A percentile compares a stretch with the other conserved stretches of the same genome.
Conservation (phyloP, 2,888 invertebrate species). For the Tribolium freemani region DNA sequence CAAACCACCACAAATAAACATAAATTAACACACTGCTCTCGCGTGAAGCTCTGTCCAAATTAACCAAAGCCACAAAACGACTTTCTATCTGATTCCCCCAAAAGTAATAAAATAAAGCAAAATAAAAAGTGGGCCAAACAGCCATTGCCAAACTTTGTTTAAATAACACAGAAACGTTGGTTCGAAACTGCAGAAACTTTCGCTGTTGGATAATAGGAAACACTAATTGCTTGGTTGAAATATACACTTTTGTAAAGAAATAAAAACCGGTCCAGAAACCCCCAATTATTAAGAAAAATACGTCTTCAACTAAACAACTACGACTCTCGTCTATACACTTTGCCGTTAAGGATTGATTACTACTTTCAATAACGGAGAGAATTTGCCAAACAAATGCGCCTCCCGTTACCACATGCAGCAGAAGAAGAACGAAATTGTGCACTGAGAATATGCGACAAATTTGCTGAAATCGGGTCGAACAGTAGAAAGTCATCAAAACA, state of each 20-base stretch:
- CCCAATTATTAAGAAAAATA: constrained; percentile 77
- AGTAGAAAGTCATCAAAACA: constrained; percentile 73
- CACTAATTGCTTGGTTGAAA: constrained; percentile 72
- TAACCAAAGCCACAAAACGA: constrained; percentile 71
- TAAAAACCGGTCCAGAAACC: constrained; percentile 79
- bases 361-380: constrained; percentile 75
- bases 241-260: constrained; percentile 73
- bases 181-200: constrained; percentile 78
- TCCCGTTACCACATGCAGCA: constrained; percentile 76
- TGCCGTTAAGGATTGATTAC: constrained; percentile 71
- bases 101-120: constrained; percentile 74
- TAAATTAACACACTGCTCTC: constrained; percentile 69
- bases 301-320: constrained; percentile 76
- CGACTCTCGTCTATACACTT: constrained; percentile 65
- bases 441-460: constrained; percentile 75
- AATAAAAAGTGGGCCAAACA: constrained; percentile 75
- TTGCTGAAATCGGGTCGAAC: constrained; percentile 78
- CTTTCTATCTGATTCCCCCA: constrained; percentile 73
- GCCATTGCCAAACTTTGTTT: constrained; percentile 74
- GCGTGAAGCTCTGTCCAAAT: constrained; percentile 71
- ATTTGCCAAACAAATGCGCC: constrained; percentile 79
- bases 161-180: constrained; percentile 72
- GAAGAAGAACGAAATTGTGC: constrained; percentile 72
- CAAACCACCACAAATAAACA: constrained; percentile 78
- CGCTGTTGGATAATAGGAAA: constrained; percentile 81